Conservation (phyloP, 2,113 vertebrate species). For the Plecotus auritus region DNA sequence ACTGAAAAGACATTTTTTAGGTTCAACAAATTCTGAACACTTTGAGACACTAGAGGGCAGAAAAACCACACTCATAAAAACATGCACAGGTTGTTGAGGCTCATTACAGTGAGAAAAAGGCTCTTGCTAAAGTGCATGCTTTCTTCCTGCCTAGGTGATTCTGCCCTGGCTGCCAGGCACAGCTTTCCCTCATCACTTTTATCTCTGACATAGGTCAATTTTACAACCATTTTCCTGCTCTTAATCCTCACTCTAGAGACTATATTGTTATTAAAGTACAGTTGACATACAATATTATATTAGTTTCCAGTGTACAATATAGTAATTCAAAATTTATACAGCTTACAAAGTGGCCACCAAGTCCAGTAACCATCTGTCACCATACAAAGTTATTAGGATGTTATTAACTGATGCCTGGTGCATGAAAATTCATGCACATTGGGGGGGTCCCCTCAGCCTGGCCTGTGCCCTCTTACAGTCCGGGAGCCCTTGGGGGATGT, state of each 20-base stretch:
- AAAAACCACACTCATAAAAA: background rate
- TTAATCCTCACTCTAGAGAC: background rate
- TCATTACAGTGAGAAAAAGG: background rate
- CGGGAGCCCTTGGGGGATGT: too few relatives aligned
- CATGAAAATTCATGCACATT: too few relatives aligned
- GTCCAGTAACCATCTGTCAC: background rate
- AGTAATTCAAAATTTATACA: background rate
- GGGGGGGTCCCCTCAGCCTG: too few relatives aligned
- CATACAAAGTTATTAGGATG: background rate
- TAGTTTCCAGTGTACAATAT: background rate
- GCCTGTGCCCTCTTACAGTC: too few relatives aligned
- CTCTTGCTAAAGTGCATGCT: background rate
- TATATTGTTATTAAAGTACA: background rate
- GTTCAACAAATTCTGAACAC: background rate
- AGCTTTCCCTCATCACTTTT: background rate
- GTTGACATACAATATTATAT: background rate
- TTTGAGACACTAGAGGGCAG: slow-evolving; percentile 65
- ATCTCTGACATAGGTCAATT: background rate
- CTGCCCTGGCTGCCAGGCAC: background rate
- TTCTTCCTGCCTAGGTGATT: background rate
- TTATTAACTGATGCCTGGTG: too few relatives aligned
- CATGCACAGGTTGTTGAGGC: accelerated
- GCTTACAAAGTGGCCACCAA: background rate
- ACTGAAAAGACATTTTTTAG: background rate
- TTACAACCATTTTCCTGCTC: background rate